Percentiles rank a stretch among this genome's conserved stretches.
Evolutionary conservation across 1,140 invertebrate genomes (phyloP).

Genomic region (Meloidogyne chitwoodi): DNA sequence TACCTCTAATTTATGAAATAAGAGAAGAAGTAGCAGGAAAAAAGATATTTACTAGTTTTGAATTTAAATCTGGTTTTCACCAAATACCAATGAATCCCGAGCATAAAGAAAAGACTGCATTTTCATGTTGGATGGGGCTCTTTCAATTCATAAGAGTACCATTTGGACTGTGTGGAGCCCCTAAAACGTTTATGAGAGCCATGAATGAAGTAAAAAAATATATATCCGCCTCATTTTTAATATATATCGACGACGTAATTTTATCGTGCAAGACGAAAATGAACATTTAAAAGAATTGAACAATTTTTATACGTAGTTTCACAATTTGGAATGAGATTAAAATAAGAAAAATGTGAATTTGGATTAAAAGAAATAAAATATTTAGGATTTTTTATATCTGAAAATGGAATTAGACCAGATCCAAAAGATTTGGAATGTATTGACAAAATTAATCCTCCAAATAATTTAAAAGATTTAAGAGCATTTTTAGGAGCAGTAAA

Average conservation of each 20-base stretch:
- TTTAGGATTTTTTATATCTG: neutral
- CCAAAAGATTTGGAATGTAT: slow-evolving; percentile 10
- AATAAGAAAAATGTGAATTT: slow-evolving; percentile 16
- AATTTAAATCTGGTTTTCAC: slow-evolving; percentile 20
- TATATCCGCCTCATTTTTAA: slow-evolving; percentile 13
- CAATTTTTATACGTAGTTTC: slow-evolving; percentile 14
- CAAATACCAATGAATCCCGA: slow-evolving; percentile 3
- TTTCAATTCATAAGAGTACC: slow-evolving; percentile 29
- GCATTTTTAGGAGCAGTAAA: slow-evolving; percentile 25
- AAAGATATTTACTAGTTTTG: slow-evolving; percentile 6
- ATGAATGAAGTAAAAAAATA: slow-evolving; percentile 31
- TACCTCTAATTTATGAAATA: slow-evolving; percentile 17
- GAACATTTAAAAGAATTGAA: slow-evolving; percentile 24
- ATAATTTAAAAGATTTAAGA: slow-evolving; percentile 25
- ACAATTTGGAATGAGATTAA: slow-evolving; percentile 7
- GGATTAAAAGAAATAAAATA: neutral
- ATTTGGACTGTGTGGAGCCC: slow-evolving; percentile 22
- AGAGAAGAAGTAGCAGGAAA: slow-evolving; percentile 14
- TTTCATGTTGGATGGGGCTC: slow-evolving; percentile 18
- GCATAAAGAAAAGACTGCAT: slow-evolving; percentile 23
- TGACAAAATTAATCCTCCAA: slow-evolving; percentile 18
- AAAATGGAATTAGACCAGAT: neutral
- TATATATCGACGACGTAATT: slow-evolving; percentile 21
- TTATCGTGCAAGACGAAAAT: neutral
- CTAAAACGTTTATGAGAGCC: slow-evolving; percentile 18